These are phyloP conservation scores for Chromobotia macracanthus DNA, from an alignment of 2,797 vertebrate species.

Conservation along the genomic window DNA sequence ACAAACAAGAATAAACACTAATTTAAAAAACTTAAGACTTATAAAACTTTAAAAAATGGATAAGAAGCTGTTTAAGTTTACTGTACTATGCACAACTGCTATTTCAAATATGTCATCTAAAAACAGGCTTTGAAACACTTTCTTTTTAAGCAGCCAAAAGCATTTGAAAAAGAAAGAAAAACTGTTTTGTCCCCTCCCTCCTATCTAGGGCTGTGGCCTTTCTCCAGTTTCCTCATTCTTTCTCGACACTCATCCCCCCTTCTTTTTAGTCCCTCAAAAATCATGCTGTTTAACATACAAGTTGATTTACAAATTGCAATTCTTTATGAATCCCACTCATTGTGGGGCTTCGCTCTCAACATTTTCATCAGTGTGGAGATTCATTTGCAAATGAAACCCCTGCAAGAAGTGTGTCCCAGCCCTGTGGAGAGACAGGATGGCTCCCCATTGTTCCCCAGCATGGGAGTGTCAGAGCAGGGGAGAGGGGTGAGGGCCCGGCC, in stretches of 20 bases:
- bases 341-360: conserved; percentile 89
- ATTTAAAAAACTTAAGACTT: not conserved
- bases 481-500: conserved; percentile 88
- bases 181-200: conserved; percentile 24
- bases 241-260: conserved; percentile 64
- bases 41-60: no score
- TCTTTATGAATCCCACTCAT: conserved; percentile 92
- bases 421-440: conserved; percentile 99
- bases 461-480: conserved; percentile 91
- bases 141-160: not conserved
- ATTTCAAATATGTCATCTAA: conserved; percentile 5
- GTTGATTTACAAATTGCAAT: conserved; percentile 97
- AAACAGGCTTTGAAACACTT: conserved; percentile 18
- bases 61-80: not conserved
- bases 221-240: conserved; percentile 45
- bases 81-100: not conserved
- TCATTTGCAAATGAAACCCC: conserved; percentile 99
- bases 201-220: conserved; percentile 41
- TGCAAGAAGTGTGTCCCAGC: conserved; percentile 88
- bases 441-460: conserved; percentile 99
- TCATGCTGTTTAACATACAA: conserved; percentile 86
- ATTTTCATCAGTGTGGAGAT: conserved; percentile 94
- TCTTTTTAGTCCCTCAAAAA: conserved; percentile 76
- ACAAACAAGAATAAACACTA: not conserved
- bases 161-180: conserved; percentile 29